Evolutionary conservation across 2,797 vertebrate genomes (phyloP), one percentile per base, ranked within the genome.

Genomic region (Tokudaia muenninki): DNA sequence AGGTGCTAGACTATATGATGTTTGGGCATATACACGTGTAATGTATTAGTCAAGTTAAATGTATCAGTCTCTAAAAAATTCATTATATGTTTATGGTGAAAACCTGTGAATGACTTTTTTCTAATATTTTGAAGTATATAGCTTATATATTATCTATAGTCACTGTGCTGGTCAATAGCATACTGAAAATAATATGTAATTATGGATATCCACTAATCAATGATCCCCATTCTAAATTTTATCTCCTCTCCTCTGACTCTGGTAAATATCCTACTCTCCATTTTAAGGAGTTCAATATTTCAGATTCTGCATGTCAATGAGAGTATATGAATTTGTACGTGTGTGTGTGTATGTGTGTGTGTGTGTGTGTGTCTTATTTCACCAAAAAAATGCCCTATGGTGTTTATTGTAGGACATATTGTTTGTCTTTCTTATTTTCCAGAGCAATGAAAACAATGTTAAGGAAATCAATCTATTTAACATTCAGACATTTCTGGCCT

Each of bases 1-100:
- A 12, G 16, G 0, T n/a, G 31, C 31, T 80, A 19, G 31, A 14
- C 50, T 55, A 52, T 11, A 55, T 21, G 17, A 80, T 81, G 79
- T 24, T 24, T 81, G 22, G 1, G 2, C 1, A 21, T 29, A 77
- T 7, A 44, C 16, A 22, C 4, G 16, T n/a, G 1, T 1, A n/a
- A 50, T 78, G 4, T 17, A 26, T 34, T 4, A 59, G 14, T 63
- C 57, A 41, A 7, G 7, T 79, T 79, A n/a, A 79, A 34, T 29
- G 6, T 14, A 19, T 50, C 13, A 11, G 9, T 47, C 21, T 41
- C n/a, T 61, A 37, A 12, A 47, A 37, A 29, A 50, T 86, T 63
- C 2, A 31, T 90, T 44, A 47, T 77, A 44, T 89, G 6, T 47
- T 24, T 12, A 14, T 14, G 26, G 5, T 44, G 87, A 44, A 12